Evolutionary conservation across 1,140 invertebrate species (phyloP).

Genomic region (Drosophila dunni): DNA sequence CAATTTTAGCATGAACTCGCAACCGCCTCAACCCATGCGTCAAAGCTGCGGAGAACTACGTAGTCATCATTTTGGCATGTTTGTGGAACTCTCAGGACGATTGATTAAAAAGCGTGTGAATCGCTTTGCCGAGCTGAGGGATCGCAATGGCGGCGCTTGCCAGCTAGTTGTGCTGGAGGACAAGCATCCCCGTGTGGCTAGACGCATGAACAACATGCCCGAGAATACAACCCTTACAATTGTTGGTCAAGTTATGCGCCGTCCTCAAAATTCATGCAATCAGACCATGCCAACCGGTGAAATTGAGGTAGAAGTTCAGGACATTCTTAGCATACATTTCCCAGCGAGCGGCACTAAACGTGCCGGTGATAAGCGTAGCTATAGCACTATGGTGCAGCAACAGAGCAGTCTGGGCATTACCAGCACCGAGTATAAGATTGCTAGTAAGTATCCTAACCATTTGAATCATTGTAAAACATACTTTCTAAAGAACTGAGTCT

Average conservation of each 20-base stretch:
- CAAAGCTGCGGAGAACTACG: conserved; percentile 84
- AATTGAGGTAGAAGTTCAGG: conserved; percentile 84
- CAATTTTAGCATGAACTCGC: conserved; percentile 81
- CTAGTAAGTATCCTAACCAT: conserved; percentile 57
- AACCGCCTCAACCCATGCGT: conserved; percentile 73
- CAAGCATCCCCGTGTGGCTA: conserved; percentile 80
- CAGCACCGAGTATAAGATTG: conserved; percentile 83
- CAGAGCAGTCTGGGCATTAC: conserved; percentile 78
- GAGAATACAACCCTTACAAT: conserved; percentile 83
- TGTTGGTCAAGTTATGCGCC: conserved; percentile 76
- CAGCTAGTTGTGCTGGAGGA: conserved; percentile 85
- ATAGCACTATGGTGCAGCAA: conserved; percentile 73
- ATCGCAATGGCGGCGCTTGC: conserved; percentile 82
- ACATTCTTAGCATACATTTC: conserved; percentile 82
- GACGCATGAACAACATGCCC: conserved; percentile 84
- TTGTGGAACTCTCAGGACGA: conserved; percentile 83
- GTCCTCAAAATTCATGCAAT: conserved; percentile 82
- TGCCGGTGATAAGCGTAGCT: conserved; percentile 72
- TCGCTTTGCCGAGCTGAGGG: conserved; percentile 84
- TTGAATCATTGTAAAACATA: not conserved
- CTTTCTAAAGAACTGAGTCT: not conserved
- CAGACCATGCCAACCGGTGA: conserved; percentile 84
- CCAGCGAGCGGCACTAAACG: conserved; percentile 61
- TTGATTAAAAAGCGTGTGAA: conserved; percentile 82
- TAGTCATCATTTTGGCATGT: conserved; percentile 73